These are phyloP conservation scores for Melanophora roralis DNA, from an alignment of 2,888 invertebrate species.

Conservation along the genomic window DNA sequence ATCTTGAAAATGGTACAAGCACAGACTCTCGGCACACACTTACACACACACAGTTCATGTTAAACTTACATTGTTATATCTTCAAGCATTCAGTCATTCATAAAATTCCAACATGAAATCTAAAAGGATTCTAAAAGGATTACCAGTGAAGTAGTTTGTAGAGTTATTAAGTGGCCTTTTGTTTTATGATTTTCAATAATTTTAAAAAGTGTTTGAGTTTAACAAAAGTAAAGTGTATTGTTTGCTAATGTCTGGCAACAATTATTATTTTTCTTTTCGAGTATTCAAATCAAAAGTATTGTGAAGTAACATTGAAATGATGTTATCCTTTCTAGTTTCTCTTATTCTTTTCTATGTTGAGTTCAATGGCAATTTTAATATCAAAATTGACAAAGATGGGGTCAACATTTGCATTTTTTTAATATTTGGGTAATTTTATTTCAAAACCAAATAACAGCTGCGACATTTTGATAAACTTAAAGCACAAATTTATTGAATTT, in stretches of 20 bases:
- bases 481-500: conserved; percentile 13
- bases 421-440: conserved; percentile 14
- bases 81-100: conserved; percentile 14
- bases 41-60: conserved; percentile 8
- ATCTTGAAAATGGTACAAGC: conserved; percentile 55
- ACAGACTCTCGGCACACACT: conserved; percentile 12
- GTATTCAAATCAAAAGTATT: too few relatives aligned
- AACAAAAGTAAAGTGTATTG: too few relatives aligned
- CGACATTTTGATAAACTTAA: conserved; percentile 22
- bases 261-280: too few relatives aligned
- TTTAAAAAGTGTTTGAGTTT: neutral
- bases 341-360: too few relatives aligned
- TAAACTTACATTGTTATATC: too few relatives aligned
- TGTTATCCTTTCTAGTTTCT: too few relatives aligned
- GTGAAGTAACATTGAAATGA: too few relatives aligned
- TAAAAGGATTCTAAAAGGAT: neutral
- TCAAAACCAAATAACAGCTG: conserved; percentile 12
- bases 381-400: too few relatives aligned
- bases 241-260: too few relatives aligned
- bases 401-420: conserved; percentile 27
- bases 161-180: neutral
- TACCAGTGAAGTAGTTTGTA: neutral
- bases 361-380: too few relatives aligned
- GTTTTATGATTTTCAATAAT: neutral
- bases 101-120: conserved; percentile 20